Conservation (phyloP, 2,113 vertebrate genomes). For the Myodes glareolus region DNA sequence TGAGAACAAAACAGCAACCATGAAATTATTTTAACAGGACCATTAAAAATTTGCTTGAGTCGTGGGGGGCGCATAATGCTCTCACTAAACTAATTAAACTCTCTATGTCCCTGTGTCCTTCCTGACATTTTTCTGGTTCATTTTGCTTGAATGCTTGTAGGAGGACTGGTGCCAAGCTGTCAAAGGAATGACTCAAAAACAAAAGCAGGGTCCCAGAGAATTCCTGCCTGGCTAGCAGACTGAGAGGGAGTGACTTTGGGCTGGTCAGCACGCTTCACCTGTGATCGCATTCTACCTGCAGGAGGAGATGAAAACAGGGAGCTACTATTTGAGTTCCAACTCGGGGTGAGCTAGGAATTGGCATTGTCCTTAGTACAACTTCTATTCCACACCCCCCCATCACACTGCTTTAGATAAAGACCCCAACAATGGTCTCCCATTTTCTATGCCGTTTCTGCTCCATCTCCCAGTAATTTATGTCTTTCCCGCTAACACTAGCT, state of each 20-base stretch:
- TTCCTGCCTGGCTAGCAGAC: slow-evolving; percentile 84
- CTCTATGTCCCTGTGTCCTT: slow-evolving; percentile 85
- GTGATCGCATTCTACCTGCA: slow-evolving; percentile 82
- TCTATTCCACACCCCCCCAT: neutral
- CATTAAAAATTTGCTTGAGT: slow-evolving; percentile 82
- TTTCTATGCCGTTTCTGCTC: slow-evolving; percentile 33
- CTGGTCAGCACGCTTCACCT: slow-evolving; percentile 84
- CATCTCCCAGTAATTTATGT: slow-evolving; percentile 32
- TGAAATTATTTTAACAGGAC: slow-evolving; percentile 87
- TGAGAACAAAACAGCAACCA: slow-evolving; percentile 84
- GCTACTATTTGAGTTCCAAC: slow-evolving; percentile 77
- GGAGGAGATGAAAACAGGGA: slow-evolving; percentile 82
- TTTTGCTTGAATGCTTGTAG: slow-evolving; percentile 85
- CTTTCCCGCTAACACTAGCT: slow-evolving; percentile 62
- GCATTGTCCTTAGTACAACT: slow-evolving; percentile 72
- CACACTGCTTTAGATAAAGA: slow-evolving; percentile 65
- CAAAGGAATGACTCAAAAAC: slow-evolving; percentile 86
- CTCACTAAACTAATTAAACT: slow-evolving; percentile 87
- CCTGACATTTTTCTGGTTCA: slow-evolving; percentile 87
- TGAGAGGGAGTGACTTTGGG: slow-evolving; percentile 85
- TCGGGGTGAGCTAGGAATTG: slow-evolving; percentile 79
- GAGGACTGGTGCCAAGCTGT: slow-evolving; percentile 84
- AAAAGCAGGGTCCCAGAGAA: slow-evolving; percentile 84
- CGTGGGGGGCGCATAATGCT: slow-evolving; percentile 72
- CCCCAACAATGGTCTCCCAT: slow-evolving; percentile 51